Conservation (phyloP, 1,140 invertebrate genomes). For the Pararge aegeria region DNA sequence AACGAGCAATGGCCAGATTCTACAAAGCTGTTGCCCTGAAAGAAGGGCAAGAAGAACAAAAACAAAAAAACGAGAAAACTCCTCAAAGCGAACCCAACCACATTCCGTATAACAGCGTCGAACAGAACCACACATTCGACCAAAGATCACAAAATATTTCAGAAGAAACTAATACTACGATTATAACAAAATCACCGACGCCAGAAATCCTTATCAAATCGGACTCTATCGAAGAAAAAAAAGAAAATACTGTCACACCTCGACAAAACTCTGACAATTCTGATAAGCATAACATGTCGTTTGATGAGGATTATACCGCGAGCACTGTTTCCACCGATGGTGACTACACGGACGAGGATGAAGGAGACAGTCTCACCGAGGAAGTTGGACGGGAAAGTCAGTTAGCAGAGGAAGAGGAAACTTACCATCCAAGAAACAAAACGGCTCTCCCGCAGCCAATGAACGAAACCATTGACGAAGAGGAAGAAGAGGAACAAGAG, state of each 20-base stretch:
- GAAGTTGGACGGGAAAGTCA: slow-evolving; percentile 79
- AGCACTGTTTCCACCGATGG: slow-evolving; percentile 80
- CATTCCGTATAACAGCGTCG: slow-evolving; percentile 55
- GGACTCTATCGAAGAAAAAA: slow-evolving; percentile 52
- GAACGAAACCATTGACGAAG: slow-evolving; percentile 48
- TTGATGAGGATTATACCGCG: slow-evolving; percentile 82
- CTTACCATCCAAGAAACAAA: slow-evolving; percentile 84
- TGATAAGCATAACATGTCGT: slow-evolving; percentile 66
- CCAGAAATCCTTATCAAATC: slow-evolving; percentile 54
- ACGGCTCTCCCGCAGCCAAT: slow-evolving; percentile 43
- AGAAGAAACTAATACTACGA: slow-evolving; percentile 6
- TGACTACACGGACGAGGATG: slow-evolving; percentile 74
- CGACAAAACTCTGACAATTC: slow-evolving; percentile 48
- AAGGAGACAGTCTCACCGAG: slow-evolving; percentile 79
- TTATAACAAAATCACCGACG: slow-evolving; percentile 30
- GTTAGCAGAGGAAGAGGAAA: slow-evolving; percentile 81
- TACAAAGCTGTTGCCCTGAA: slow-evolving; percentile 87
- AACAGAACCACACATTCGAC: slow-evolving; percentile 27
- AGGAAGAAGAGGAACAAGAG: slow-evolving; percentile 79
- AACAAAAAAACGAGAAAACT: slow-evolving; percentile 43
- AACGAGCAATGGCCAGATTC: slow-evolving; percentile 88
- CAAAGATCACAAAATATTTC: slow-evolving; percentile 20
- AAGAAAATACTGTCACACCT: slow-evolving; percentile 39
- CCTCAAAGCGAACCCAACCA: slow-evolving; percentile 44
- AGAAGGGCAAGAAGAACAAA: slow-evolving; percentile 81